A percentile compares a stretch with the other conserved stretches of the same genome.
phyloP scores from a whole-genome alignment of 2,888 invertebrate genomes.

The Himalopsyche anomala region DNA sequence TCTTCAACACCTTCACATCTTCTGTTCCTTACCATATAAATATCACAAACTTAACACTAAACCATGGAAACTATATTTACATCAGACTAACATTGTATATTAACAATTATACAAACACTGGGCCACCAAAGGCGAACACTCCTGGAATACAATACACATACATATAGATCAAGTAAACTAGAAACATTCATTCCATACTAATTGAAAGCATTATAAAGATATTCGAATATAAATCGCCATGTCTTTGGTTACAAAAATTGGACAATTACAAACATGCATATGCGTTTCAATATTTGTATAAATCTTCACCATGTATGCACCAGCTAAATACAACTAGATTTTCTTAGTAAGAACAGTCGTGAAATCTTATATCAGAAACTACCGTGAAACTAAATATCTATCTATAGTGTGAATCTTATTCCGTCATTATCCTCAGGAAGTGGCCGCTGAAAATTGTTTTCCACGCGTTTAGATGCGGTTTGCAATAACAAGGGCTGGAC shows the following conservation, averaged over 20 bases:
- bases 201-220: not conserved
- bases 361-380: slow-evolving; percentile 42
- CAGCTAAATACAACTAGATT: not conserved
- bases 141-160: slow-evolving; percentile 1
- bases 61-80: slow-evolving; percentile 32
- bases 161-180: not conserved
- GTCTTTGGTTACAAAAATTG: too few relatives aligned
- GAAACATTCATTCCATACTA: not conserved
- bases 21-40: slow-evolving; percentile 22
- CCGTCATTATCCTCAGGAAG: slow-evolving; percentile 57
- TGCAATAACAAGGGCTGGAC: not conserved
- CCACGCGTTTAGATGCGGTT: slow-evolving; percentile 47
- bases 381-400: not conserved
- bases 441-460: slow-evolving; percentile 50
- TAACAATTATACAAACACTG: slow-evolving; percentile 8
- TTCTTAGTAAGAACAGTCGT: slow-evolving; percentile 29
- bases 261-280: too few relatives aligned
- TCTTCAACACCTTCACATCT: slow-evolving; percentile 34
- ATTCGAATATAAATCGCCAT: too few relatives aligned
- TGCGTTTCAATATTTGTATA: too few relatives aligned
- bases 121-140: slow-evolving; percentile 16
- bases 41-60: slow-evolving; percentile 28
- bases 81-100: slow-evolving; percentile 31
- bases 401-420: slow-evolving; percentile 52
- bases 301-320: not conserved